Percentiles rank a stretch among this genome's conserved stretches.
These are phyloP conservation scores for Pagrus major DNA, from an alignment of 2,113 vertebrate species.

Conservation along the genomic window DNA sequence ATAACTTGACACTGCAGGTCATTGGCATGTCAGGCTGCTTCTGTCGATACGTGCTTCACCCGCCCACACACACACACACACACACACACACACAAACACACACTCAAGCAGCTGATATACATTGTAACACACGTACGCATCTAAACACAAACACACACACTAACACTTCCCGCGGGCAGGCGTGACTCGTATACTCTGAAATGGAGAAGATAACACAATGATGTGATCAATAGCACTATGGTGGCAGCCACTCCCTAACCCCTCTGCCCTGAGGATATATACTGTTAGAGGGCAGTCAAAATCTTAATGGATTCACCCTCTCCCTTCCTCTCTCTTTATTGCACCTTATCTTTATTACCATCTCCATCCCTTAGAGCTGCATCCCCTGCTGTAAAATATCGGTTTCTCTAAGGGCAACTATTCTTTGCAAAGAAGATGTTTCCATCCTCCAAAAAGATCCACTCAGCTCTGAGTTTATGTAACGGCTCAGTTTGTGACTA, in stretches of 20 bases:
- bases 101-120: too few relatives aligned
- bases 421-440: conserved; percentile 28
- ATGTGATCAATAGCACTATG: conserved; percentile 78
- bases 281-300: conserved; percentile 66
- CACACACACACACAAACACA: conserved; percentile 18
- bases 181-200: conserved; percentile 66
- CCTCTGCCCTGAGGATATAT: conserved; percentile 57
- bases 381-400: conserved; percentile 44
- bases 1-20: conserved; percentile 67
- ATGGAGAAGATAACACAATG: conserved; percentile 63
- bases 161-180: conserved; percentile 39
- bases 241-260: conserved; percentile 51
- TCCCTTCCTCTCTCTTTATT: conserved; percentile 45
- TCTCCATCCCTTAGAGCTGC: conserved; percentile 22
- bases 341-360: conserved; percentile 59
- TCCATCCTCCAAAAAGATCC: conserved; percentile 21
- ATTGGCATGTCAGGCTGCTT: conserved; percentile 48
- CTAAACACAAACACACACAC: conserved; percentile 17
- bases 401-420: conserved; percentile 22
- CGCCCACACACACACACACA: conserved; percentile 2
- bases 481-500: conserved; percentile 13
- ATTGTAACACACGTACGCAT: conserved; percentile 18
- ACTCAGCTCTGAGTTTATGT: conserved; percentile 29
- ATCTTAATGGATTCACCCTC: conserved; percentile 52
- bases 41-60: conserved; percentile 43